phyloP scores from a whole-genome alignment of 2,888 invertebrate genomes.

The Flabesymbios commensalis region DNA sequence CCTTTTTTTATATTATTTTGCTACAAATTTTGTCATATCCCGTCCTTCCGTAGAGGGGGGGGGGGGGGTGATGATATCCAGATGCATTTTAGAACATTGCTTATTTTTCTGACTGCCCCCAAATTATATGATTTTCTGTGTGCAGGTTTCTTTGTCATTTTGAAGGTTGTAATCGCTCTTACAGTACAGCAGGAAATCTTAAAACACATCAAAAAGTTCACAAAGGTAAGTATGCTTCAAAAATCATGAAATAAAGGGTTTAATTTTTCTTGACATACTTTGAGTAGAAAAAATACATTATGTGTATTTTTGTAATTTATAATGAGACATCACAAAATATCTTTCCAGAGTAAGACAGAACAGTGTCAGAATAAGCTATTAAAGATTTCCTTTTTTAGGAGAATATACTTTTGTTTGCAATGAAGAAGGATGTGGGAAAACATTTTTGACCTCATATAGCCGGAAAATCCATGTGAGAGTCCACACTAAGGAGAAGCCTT shows the following conservation, averaged over 20 bases:
- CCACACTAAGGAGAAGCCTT: slow-evolving; percentile 90
- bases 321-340: no score
- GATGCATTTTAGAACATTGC: no score
- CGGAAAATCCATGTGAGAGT: slow-evolving; percentile 91
- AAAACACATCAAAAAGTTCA: slow-evolving; percentile 95
- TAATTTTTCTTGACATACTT: no score
- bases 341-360: not conserved
- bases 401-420: slow-evolving; percentile 92
- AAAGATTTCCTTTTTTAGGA: slow-evolving; percentile 66
- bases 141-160: slow-evolving; percentile 79
- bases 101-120: not conserved
- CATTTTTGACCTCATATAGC: slow-evolving; percentile 92
- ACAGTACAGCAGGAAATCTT: slow-evolving; percentile 91
- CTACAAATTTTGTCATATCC: no score
- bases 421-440: slow-evolving; percentile 85
- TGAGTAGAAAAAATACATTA: no score
- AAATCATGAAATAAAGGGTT: no score
- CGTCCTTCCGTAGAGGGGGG: no score
- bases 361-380: not conserved
- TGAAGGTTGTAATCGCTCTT: slow-evolving; percentile 83
- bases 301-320: no score
- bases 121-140: not conserved
- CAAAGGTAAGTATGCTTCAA: slow-evolving; percentile 78
- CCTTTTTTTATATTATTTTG: no score
- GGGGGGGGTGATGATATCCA: no score